Evolutionary conservation across 92 coral and sea anemone species (phyloP).

Genomic region (Zoanthus solanderi): DNA sequence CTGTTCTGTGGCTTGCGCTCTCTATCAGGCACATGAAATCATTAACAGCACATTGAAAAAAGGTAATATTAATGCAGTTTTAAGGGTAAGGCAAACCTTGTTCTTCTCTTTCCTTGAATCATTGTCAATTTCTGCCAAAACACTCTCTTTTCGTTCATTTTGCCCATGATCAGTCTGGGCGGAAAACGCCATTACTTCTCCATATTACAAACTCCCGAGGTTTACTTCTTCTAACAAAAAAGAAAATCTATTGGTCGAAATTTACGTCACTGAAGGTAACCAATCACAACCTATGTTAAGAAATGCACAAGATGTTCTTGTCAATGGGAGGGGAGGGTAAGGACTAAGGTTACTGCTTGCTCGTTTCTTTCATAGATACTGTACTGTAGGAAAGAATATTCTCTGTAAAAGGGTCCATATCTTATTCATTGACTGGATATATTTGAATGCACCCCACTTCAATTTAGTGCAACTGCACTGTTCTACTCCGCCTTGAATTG

Average conservation of each 20-base stretch:
- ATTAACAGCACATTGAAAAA: slow-evolving; percentile 12
- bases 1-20: slow-evolving; percentile 36
- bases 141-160: slow-evolving; percentile 87
- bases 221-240: slow-evolving; percentile 59
- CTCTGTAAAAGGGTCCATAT: too few relatives aligned
- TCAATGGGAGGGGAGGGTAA: slow-evolving; percentile 68
- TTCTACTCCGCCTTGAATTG: too few relatives aligned
- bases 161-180: slow-evolving; percentile 99
- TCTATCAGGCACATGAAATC: slow-evolving; percentile 39
- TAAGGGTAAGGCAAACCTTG: slow-evolving; percentile 65
- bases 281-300: slow-evolving; percentile 70
- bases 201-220: slow-evolving; percentile 90
- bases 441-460: too few relatives aligned
- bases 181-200: slow-evolving; percentile 99
- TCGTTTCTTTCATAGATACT: too few relatives aligned
- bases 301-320: not conserved
- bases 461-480: too few relatives aligned
- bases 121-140: slow-evolving; percentile 77
- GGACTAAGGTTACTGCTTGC: not conserved
- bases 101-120: slow-evolving; percentile 70
- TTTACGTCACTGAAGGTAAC: slow-evolving; percentile 79
- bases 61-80: not conserved
- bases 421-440: too few relatives aligned
- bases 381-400: too few relatives aligned
- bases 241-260: slow-evolving; percentile 89